Evolutionary conservation across 2,888 invertebrate species (phyloP).

Genomic region (Netelia fuscicornis): DNA sequence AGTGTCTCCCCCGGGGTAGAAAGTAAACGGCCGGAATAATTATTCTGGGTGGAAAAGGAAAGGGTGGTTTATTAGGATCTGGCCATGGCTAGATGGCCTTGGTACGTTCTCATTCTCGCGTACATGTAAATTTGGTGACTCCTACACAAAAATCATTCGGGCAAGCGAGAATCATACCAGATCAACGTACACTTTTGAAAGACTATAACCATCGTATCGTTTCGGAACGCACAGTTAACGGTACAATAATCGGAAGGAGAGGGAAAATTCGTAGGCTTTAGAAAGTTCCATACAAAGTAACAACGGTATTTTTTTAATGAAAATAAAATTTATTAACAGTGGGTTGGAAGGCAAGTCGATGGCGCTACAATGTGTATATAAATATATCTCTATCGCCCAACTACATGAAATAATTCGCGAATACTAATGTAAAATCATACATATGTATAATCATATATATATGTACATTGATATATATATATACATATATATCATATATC

Average conservation of each 20-base stretch:
- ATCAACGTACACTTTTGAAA: background rate
- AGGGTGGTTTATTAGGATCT: constrained; percentile 53
- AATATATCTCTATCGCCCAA: constrained; percentile 75
- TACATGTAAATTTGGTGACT: background rate
- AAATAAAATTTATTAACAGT: constrained; percentile 81
- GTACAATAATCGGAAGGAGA: background rate
- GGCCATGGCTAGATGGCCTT: constrained; percentile 52
- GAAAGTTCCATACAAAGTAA: constrained; percentile 48
- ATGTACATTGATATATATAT: constrained; percentile 61
- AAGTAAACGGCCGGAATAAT: constrained; percentile 75
- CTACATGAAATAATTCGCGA: constrained; percentile 40
- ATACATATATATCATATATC: constrained; percentile 61
- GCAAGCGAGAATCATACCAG: background rate
- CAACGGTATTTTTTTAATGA: constrained; percentile 71
- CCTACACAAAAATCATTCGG: background rate
- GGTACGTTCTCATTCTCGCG: constrained; percentile 25
- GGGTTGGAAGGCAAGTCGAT: constrained; percentile 74
- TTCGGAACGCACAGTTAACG: constrained; percentile 1
- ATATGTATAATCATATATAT: constrained; percentile 52
- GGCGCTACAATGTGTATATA: constrained; percentile 74
- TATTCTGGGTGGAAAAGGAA: constrained; percentile 56
- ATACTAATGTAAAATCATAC: constrained; percentile 48
- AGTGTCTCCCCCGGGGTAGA: constrained; percentile 57
- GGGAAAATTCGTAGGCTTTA: constrained; percentile 31
- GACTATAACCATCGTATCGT: background rate